Percentiles rank a stretch among this genome's conserved stretches.
Conservation (phyloP, 2,113 vertebrate species). For the Morone chrysops region DNA sequence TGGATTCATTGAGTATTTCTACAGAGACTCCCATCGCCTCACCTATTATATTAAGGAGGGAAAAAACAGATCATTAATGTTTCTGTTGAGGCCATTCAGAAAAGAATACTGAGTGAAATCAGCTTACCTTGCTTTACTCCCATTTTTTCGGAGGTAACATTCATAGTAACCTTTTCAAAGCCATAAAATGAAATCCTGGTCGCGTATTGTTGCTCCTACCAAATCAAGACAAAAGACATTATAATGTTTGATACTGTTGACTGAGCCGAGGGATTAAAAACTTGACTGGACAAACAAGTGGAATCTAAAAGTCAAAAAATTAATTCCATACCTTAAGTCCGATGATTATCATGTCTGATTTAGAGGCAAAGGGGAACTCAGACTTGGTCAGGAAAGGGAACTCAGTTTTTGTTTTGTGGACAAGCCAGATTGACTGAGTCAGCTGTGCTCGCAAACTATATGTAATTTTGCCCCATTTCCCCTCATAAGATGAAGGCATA, state of each 20-base stretch:
- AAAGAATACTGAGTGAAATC: background rate
- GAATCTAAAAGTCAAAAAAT: background rate
- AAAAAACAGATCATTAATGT: background rate
- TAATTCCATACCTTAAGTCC: conserved; percentile 69
- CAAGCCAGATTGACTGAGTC: conserved; percentile 75
- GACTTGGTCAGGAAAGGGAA: conserved; percentile 75
- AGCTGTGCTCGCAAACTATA: conserved; percentile 74
- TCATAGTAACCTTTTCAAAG: conserved; percentile 70
- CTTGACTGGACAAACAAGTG: background rate
- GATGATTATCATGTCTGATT: conserved; percentile 74
- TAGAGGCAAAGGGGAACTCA: conserved; percentile 78
- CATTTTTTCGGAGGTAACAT: conserved; percentile 73
- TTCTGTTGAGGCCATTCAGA: background rate
- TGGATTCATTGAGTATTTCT: conserved; percentile 70
- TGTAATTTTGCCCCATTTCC: conserved; percentile 75
- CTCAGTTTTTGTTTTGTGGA: conserved; percentile 74
- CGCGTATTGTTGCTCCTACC: conserved; percentile 72
- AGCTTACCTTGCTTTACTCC: conserved; percentile 76
- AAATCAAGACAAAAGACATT: background rate
- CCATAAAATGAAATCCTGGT: conserved; percentile 73
- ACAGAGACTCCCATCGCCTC: conserved; percentile 68
- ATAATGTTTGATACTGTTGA: background rate
- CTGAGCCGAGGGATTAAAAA: background rate
- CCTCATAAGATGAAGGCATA: conserved; percentile 79
- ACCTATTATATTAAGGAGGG: conserved; percentile 40